Evolutionary conservation across 2,888 invertebrate genomes (phyloP).

Genomic region (Tinea semifulvella): DNA sequence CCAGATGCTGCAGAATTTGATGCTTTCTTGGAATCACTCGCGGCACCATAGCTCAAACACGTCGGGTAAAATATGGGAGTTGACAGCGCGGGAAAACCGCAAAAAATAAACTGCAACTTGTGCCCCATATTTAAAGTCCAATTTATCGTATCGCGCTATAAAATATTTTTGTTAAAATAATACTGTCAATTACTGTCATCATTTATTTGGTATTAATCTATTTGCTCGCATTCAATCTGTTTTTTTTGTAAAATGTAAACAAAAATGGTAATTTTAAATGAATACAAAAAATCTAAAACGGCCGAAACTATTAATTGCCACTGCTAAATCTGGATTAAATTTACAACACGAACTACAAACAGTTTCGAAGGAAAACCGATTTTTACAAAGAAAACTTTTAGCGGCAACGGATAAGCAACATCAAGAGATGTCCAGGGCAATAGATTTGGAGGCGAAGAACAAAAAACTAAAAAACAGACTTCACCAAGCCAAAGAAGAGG

Average conservation of each 20-base stretch:
- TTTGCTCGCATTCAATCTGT: too few species aligned
- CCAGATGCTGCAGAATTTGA: too few species aligned
- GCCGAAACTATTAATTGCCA: neutral
- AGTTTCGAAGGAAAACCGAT: slow-evolving; percentile 8
- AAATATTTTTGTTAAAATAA: too few species aligned
- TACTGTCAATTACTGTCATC: too few species aligned
- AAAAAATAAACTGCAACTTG: too few species aligned
- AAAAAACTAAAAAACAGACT: slow-evolving; percentile 27
- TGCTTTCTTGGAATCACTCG: too few species aligned
- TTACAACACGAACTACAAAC: slow-evolving; percentile 29
- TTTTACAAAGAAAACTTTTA: slow-evolving; percentile 22
- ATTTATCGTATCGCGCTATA: too few species aligned
- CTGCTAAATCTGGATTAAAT: slow-evolving; percentile 14
- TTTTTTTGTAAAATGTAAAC: neutral
- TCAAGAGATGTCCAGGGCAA: slow-evolving; percentile 51
- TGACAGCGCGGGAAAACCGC: too few species aligned
- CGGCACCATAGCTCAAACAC: too few species aligned
- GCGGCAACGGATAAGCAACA: slow-evolving; percentile 45
- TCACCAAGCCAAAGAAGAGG: slow-evolving; percentile 29
- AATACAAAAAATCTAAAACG: slow-evolving; percentile 1
- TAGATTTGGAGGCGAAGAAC: slow-evolving; percentile 43
- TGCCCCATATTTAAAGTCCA: too few species aligned
- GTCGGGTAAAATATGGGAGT: too few species aligned
- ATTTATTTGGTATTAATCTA: too few species aligned
- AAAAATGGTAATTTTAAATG: slow-evolving; percentile 9